These are phyloP conservation scores for Sepioteuthis lessoniana DNA, from an alignment of 2,888 invertebrate species.

Conservation along the genomic window DNA sequence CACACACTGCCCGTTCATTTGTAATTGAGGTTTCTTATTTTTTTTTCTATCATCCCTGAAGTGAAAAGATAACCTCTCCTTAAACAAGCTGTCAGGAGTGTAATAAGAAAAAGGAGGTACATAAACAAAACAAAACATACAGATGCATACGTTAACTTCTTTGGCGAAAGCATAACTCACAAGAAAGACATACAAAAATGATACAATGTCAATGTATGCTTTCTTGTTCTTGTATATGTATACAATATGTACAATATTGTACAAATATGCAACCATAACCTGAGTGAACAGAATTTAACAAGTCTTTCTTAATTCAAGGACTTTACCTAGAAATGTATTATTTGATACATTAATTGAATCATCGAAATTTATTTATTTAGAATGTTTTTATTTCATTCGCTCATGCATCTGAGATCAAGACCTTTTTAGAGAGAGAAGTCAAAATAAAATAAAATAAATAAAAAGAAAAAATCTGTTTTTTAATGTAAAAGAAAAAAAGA, in stretches of 20 bases:
- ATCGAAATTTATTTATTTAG: background rate
- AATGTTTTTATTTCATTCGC: too few relatives aligned
- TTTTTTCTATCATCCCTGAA: background rate
- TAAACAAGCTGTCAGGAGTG: slow-evolving; percentile 20
- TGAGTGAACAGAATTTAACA: background rate
- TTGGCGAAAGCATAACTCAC: background rate
- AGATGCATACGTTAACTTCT: background rate
- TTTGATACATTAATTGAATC: background rate
- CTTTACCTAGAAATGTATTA: too few relatives aligned
- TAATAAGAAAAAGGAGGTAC: background rate
- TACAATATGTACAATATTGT: background rate
- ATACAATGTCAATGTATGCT: background rate
- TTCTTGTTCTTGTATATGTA: background rate
- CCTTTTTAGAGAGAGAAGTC: too few relatives aligned
- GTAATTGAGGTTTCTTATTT: background rate
- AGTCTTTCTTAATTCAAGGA: too few relatives aligned
- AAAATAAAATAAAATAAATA: too few relatives aligned
- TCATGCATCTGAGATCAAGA: too few relatives aligned
- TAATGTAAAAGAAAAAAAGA: background rate
- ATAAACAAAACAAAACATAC: background rate
- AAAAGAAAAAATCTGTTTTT: too few relatives aligned
- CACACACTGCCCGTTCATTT: background rate
- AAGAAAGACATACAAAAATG: background rate
- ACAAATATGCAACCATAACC: background rate
- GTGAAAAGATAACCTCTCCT: background rate